Evolutionary conservation across 1,140 invertebrate genomes (phyloP), one percentile per base, ranked within the genome.

Genomic region (Tetramorium parvispinum): DNA sequence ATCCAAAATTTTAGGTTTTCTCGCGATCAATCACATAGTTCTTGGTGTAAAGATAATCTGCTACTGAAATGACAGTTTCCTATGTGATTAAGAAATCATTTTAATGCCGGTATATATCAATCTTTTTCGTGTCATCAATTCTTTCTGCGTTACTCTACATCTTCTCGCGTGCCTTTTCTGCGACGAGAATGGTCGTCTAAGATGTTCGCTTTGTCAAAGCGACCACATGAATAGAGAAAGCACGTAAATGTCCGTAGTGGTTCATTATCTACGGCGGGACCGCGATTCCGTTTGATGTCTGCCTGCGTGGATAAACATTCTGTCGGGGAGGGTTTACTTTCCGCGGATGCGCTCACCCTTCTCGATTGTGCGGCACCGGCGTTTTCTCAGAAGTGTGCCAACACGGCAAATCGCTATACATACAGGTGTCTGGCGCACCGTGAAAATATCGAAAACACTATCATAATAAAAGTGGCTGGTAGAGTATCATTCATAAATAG

Each of bases 271-370:
- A 79, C 37, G 73, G 73, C 70, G 86, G 66, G 85, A 88, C 88
- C 76, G 81, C 65, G 78, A 86, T 89, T 91, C 86, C 89, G 91
- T 93, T 93, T 93, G 91, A 92, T 87, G 88, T 90, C 87, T 78
- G 89, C 43, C 32, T 68, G 86, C 91, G 87, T 88, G 78, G 88
- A 89, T 71, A 93, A 93, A 93, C 91, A 93, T 79, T 91, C 53
- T 87, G 59, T 87, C 53, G 18, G 24, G 40, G 49, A 16, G 49
- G 85, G 75, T 91, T 91, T 87, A 88, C 89, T 88, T 91, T 91
- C 88, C 83, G 86, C 82, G 85, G 86, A 89, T 87, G 51, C 40
- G 24, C 57, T 40, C 51, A 86, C 86, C 76, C 89, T 87, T 37
- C 61, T 81, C 65, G 70, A 79, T 85, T 87, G 68, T 76, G 76